Base-by-base conservation (phyloP, 1,140 invertebrate genomes). In the Calycopis cecrops region DNA sequence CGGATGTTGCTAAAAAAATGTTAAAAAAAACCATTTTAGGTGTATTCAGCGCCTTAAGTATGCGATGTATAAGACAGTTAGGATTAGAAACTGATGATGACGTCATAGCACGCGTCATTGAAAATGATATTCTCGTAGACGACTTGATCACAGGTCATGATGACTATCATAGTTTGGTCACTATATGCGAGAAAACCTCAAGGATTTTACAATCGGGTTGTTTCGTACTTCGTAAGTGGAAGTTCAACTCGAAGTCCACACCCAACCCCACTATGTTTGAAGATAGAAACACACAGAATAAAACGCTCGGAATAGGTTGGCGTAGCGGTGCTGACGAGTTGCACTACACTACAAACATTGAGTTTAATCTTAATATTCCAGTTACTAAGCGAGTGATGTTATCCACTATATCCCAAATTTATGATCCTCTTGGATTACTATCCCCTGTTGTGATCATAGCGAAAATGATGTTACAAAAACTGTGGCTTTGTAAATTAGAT, bases 81-180 rank as follows among this genome's bases (percentile, higher is more conserved):
- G 64, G 63, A 33, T 3, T 47, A 3, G 65, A 71, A 21, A 16
- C 9, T 34, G 33, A 14, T 34, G 28, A 10, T n/a, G n/a, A n/a
- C n/a, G n/a, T n/a, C n/a, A n/a, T n/a, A n/a, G n/a, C n/a, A n/a
- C n/a, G n/a, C n/a, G 48, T 49, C 9, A 34, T 49, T 1, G 12
- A 11, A 12, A 12, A 49, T n/a, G 75, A 84, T 65, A 83, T 86
- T 55, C 90, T 86, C 55, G 76, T 89, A 1, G 88, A 90, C 53
- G 85, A 90, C 60, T n/a, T 87, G 0, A 42, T 87, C 1, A 67
- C 66, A 3, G 49, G 56, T n/a, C 9, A 35, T 21, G 53, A 65
- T 42, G 14, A 53, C 8, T 9, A 28, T 1, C n/a, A 42, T 4
- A 12, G 9, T 14, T 49, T 65, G 21, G 9, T 52, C 9, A 0